A percentile compares a stretch with the other conserved stretches of the same genome.
Conservation (phyloP, 1,140 invertebrate genomes). For the Heterodera carotae region DNA sequence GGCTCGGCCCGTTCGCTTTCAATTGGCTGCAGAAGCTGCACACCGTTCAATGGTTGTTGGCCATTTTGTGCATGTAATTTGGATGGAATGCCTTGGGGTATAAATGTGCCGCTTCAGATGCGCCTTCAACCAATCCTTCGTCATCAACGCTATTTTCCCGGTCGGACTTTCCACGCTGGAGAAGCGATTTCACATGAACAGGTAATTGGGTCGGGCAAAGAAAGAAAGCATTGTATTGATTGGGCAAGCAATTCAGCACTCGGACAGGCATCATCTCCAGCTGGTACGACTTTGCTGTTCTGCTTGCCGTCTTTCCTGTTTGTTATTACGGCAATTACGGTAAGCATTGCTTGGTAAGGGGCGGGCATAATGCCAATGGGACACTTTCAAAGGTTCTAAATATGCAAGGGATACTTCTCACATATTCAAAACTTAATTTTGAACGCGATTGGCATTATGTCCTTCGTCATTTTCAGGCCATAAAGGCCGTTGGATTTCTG, state of each 20-base stretch:
- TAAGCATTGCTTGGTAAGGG: no score
- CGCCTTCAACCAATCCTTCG: slow-evolving; percentile 60
- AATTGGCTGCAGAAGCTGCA: slow-evolving; percentile 62
- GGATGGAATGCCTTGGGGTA: not conserved
- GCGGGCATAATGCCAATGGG: no score
- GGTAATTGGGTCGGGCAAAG: slow-evolving; percentile 35
- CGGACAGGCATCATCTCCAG: slow-evolving; percentile 65
- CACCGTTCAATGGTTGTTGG: slow-evolving; percentile 63
- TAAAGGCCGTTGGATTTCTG: slow-evolving; percentile 64
- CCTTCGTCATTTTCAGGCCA: slow-evolving; percentile 62
- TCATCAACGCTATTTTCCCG: slow-evolving; percentile 64
- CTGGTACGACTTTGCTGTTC: slow-evolving; percentile 65
- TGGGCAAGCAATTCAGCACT: slow-evolving; percentile 54
- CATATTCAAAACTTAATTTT: no score
- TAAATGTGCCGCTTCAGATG: slow-evolving; percentile 34
- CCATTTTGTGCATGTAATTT: slow-evolving; percentile 53
- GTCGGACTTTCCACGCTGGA: slow-evolving; percentile 64
- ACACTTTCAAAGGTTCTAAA: no score
- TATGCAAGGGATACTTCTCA: no score
- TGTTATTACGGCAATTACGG: slow-evolving; percentile 65
- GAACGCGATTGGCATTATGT: no score
- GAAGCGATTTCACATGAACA: slow-evolving; percentile 64
- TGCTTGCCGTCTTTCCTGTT: slow-evolving; percentile 64
- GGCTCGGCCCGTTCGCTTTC: slow-evolving; percentile 60
- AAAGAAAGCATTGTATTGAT: not conserved